These are phyloP conservation scores for Enteromius paludinosus DNA, from an alignment of 2,797 vertebrate genomes.

Conservation along the genomic window DNA sequence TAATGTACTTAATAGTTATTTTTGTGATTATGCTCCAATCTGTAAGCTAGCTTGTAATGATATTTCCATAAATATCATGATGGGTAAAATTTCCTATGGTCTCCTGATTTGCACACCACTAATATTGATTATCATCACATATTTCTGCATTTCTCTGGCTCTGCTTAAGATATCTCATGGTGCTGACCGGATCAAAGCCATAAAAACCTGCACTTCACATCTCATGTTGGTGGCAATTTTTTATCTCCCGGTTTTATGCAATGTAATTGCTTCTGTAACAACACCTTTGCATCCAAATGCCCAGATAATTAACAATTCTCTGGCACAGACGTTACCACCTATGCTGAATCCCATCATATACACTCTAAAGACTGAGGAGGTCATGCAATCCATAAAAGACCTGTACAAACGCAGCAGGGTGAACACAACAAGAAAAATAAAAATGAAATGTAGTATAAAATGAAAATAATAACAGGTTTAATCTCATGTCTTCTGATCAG, in stretches of 20 bases:
- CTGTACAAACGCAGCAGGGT: conserved; percentile 30
- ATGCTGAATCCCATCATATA: conserved; percentile 74
- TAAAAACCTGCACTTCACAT: conserved; percentile 70
- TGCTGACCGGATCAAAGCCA: conserved; percentile 55
- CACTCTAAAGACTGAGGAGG: conserved; percentile 68
- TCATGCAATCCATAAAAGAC: conserved; percentile 63
- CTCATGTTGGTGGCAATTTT: conserved; percentile 68
- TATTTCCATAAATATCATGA: conserved; percentile 37
- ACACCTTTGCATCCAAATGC: conserved; percentile 62
- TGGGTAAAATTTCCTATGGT: background rate
- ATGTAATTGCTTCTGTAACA: conserved; percentile 50
- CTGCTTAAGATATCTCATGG: conserved; percentile 58
- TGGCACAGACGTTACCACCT: conserved; percentile 66
- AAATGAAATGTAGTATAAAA: background rate
- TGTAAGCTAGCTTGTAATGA: conserved; percentile 67
- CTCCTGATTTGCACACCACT: conserved; percentile 55
- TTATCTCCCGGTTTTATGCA: conserved; percentile 62
- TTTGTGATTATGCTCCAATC: conserved; percentile 66
- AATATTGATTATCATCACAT: conserved; percentile 58
- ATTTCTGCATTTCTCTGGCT: conserved; percentile 62
- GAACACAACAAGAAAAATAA: background rate
- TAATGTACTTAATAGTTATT: conserved; percentile 64
- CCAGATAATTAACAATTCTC: conserved; percentile 65
- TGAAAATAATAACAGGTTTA: too few relatives aligned
- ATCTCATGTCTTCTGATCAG: too few relatives aligned